phyloP scores from a whole-genome alignment of 2,113 vertebrate species.

The Perognathus longimembris region DNA sequence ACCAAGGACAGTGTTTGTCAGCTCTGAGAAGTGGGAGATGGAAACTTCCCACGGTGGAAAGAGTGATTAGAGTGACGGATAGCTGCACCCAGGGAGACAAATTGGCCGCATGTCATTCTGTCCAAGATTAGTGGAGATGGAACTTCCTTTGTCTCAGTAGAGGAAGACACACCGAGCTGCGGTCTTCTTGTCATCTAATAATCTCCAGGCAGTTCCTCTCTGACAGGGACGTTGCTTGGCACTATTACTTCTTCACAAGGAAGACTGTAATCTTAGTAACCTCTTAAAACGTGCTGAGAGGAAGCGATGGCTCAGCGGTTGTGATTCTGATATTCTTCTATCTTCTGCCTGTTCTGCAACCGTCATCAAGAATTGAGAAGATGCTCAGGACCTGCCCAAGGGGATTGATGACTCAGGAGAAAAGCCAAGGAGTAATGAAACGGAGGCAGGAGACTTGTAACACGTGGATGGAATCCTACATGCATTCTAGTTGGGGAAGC shows the following conservation, averaged over 20 bases:
- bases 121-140: background rate
- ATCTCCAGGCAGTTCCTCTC: background rate
- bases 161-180: background rate
- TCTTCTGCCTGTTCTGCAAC: background rate
- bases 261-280: background rate
- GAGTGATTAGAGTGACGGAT: background rate
- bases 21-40: background rate
- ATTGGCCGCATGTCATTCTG: background rate
- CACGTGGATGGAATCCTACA: background rate
- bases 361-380: fast-evolving
- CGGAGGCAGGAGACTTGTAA: background rate
- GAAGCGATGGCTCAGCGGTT: background rate
- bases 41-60: conserved; percentile 19
- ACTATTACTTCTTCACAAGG: background rate
- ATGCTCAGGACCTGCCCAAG: background rate
- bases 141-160: conserved; percentile 5
- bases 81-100: background rate
- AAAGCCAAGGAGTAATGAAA: background rate
- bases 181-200: background rate
- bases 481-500: background rate
- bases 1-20: conserved; percentile 16
- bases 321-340: background rate
- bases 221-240: background rate
- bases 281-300: background rate
- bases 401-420: background rate